These are phyloP conservation scores for Acropora tenuis DNA, from an alignment of 64 coral and sea anemone genomes.

Conservation along the genomic window DNA sequence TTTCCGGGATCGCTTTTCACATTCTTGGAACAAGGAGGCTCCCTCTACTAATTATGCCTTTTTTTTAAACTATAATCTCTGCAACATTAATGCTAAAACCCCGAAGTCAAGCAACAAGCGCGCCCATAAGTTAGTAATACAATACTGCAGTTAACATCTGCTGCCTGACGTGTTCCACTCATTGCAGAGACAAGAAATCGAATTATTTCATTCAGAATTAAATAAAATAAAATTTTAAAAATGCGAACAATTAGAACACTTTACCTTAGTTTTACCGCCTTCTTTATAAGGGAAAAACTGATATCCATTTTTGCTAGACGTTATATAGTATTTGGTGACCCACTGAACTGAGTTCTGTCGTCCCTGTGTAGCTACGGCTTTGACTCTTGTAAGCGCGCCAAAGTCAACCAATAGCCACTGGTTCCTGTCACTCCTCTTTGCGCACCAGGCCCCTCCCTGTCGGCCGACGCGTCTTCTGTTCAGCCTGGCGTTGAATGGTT, in stretches of 20 bases:
- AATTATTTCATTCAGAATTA: neutral
- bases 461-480: conserved; percentile 32
- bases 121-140: too few species aligned
- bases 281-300: conserved; percentile 66
- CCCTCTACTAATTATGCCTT: too few species aligned
- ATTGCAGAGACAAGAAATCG: too few species aligned
- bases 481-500: conserved; percentile 44
- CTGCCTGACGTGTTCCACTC: too few species aligned
- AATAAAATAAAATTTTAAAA: neutral
- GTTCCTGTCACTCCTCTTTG: conserved; percentile 37
- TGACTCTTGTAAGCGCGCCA: conserved; percentile 69
- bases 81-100: too few species aligned
- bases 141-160: too few species aligned
- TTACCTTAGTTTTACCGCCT: conserved; percentile 46
- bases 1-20: too few species aligned
- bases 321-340: conserved; percentile 83
- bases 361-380: conserved; percentile 76
- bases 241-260: neutral
- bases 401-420: conserved; percentile 90
- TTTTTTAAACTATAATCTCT: too few species aligned
- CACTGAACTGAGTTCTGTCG: conserved; percentile 80
- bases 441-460: conserved; percentile 61
- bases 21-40: too few species aligned
- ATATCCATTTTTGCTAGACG: conserved; percentile 78
- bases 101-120: too few species aligned